Conservation (phyloP, 2,888 invertebrate species). For the Chaetogeoica ovagalla region DNA sequence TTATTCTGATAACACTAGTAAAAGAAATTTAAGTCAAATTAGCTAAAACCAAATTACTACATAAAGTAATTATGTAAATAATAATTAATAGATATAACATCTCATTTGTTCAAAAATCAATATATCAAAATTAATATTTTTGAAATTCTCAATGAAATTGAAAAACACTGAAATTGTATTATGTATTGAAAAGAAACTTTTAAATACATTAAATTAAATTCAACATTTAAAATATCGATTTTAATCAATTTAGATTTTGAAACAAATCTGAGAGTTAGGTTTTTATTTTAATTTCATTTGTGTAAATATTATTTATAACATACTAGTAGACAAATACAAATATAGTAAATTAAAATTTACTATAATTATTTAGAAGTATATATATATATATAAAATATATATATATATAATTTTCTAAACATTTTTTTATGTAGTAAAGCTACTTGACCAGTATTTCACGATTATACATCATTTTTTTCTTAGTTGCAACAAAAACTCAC, state of each 20-base stretch:
- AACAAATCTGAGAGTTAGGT: constrained; percentile 34
- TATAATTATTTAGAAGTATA: background rate
- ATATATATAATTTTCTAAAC: constrained; percentile 26
- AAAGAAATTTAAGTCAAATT: background rate
- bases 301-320: constrained; percentile 9
- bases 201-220: background rate
- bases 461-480: constrained; percentile 45
- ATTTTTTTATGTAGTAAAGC: constrained; percentile 37
- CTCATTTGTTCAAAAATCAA: background rate
- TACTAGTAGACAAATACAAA: background rate
- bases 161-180: too few relatives aligned
- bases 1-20: background rate
- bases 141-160: background rate
- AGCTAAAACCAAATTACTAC: background rate
- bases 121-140: background rate
- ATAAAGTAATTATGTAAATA: background rate
- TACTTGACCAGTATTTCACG: constrained; percentile 37
- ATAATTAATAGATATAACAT: background rate
- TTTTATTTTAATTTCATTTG: background rate
- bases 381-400: background rate
- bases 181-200: too few relatives aligned
- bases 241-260: background rate
- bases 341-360: constrained; percentile 9
- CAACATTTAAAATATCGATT: background rate
- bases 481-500: constrained; percentile 53